Percentiles rank a stretch among this genome's conserved stretches.
These are phyloP conservation scores for Kryptolebias marmoratus DNA, from an alignment of 2,113 vertebrate genomes.

Conservation along the genomic window DNA sequence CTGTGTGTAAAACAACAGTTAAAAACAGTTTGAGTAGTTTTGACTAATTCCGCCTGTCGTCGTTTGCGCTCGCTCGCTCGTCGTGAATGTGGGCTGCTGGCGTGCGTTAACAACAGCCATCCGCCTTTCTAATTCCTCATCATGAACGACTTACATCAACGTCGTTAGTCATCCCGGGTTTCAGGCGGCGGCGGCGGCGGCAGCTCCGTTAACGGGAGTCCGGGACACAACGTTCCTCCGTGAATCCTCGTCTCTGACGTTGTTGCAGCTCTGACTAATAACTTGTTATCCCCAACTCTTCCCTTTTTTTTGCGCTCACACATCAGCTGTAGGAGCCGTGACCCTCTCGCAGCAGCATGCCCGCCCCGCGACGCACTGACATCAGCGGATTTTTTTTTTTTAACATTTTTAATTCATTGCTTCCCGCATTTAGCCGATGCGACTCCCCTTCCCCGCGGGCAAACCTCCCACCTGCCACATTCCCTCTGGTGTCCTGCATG, in stretches of 20 bases:
- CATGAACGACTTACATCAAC: constrained; percentile 43
- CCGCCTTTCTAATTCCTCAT: constrained; percentile 48
- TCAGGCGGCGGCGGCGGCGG: constrained; percentile 13
- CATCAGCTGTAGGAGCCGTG: constrained; percentile 27
- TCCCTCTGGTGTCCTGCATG: constrained; percentile 56
- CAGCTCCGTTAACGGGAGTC: constrained; percentile 60
- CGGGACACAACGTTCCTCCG: constrained; percentile 74
- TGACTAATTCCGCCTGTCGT: neutral
- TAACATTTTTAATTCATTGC: constrained; percentile 19
- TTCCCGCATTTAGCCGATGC: constrained; percentile 45
- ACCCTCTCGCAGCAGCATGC: constrained; percentile 42
- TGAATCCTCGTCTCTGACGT: constrained; percentile 77
- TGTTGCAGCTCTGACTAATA: constrained; percentile 77
- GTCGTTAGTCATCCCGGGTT: constrained; percentile 76
- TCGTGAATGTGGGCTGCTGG: constrained; percentile 10
- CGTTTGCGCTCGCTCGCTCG: neutral
- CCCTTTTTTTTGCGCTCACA: constrained; percentile 58
- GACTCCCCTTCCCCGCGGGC: constrained; percentile 15
- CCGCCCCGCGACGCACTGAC: constrained; percentile 67
- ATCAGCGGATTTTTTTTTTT: constrained; percentile 56
- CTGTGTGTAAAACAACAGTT: neutral
- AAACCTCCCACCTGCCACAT: constrained; percentile 69
- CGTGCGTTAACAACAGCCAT: constrained; percentile 33
- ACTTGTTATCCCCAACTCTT: constrained; percentile 68
- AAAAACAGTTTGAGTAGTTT: neutral